Base-by-base conservation (phyloP, 2,888 invertebrate genomes). In the Ennomos fuscantarius region DNA sequence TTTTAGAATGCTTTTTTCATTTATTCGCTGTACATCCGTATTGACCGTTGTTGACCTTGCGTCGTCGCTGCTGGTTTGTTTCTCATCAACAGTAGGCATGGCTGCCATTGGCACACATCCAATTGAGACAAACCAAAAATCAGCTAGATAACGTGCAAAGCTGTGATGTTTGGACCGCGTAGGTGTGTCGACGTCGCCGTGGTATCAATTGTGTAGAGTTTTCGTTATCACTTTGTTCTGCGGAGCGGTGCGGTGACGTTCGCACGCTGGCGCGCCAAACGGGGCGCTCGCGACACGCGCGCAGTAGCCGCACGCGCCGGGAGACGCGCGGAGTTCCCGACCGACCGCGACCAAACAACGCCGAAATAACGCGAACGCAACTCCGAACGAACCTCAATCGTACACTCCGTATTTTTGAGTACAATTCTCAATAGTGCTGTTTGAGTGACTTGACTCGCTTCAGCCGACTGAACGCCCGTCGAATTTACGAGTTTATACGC, bases 161-260 rank as follows among this genome's bases (percentile, higher is more conserved):
- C 72, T 70, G 73, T 73, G 74, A 73, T 73, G 73, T 63, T 64
- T 62, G 66, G 69, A 49, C 37, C 72, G 75, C 74, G 74, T 78
- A 73, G 73, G 72, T 69, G 71, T 64, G 66, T 60, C 62, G 56
- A 65, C 70, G 69, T 69, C 70, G 69, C 73, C 66, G 79, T 82
- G 78, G 76, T 82, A 84, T 84, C 82, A 84, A 79, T 82, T 79
- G 81, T 79, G 81, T 79, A 73, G 74, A 75, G 80, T 81, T 84
- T 84, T 86, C 84, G 86, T 89, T 90, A 90, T 90, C 90, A 90
- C 82, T 89, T 79, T 80, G 89, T 82, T 79, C 82, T 81, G 77
- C 78, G 54, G 64, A 59, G 67, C 61, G 65, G 65, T 81, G 66
- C 61, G 65, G 65, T 81, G 86, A 84, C 82, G 89, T 71, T 77